Conservation (phyloP, 2,888 invertebrate genomes). For the Tholera decimalis region DNA sequence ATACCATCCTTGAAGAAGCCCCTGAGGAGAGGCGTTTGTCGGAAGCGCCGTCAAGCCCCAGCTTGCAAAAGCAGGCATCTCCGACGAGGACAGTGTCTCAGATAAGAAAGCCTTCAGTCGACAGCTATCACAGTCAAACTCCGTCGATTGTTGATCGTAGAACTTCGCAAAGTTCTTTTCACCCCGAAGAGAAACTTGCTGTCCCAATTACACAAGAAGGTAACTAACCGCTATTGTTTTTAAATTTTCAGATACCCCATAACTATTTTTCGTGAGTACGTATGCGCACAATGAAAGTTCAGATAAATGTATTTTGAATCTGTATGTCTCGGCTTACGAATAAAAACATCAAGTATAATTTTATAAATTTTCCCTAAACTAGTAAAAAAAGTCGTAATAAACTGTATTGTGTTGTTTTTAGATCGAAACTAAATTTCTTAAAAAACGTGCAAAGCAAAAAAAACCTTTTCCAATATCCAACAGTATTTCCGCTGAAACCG, state of each 20-base stretch:
- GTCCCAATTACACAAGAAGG: constrained; percentile 86
- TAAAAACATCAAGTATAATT: not conserved
- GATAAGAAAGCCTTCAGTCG: constrained; percentile 86
- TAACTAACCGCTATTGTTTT: constrained; percentile 63
- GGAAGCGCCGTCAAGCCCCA: constrained; percentile 77
- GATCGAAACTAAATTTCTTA: not conserved
- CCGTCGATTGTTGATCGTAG: constrained; percentile 86
- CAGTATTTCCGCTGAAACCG: not conserved
- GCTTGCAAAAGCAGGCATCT: constrained; percentile 84
- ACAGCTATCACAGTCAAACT: constrained; percentile 88
- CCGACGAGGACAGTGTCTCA: constrained; percentile 83
- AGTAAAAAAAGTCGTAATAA: not conserved
- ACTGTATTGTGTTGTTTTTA: no score
- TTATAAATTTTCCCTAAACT: not conserved
- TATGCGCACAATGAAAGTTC: no score
- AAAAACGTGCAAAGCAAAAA: not conserved
- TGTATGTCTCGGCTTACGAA: not conserved
- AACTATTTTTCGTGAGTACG: no score
- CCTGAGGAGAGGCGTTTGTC: constrained; percentile 81
- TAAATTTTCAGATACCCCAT: not conserved
- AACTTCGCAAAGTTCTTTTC: constrained; percentile 89
- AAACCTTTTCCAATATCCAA: not conserved
- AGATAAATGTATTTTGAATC: not conserved
- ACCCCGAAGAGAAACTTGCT: constrained; percentile 91
- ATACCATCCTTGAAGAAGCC: constrained; percentile 82